Conservation (phyloP, 2,113 vertebrate genomes). For the Caretta caretta region DNA sequence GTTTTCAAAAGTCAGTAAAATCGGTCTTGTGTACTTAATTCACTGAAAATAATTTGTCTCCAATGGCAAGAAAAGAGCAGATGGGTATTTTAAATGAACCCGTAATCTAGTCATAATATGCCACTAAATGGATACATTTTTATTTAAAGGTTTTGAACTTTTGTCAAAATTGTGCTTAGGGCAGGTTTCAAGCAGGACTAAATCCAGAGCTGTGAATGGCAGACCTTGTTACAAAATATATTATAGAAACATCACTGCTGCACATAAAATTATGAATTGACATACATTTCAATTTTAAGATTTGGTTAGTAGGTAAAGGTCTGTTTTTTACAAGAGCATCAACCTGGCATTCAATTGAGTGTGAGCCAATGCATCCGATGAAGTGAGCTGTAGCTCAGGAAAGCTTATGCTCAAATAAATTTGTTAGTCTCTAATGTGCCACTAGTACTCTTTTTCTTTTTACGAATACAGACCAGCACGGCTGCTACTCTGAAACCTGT, state of each 20-base stretch:
- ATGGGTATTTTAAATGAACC: not conserved
- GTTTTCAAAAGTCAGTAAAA: not conserved
- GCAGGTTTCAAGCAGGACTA: constrained; percentile 45
- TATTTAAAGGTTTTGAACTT: constrained; percentile 37
- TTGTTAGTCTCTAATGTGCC: too few relatives aligned
- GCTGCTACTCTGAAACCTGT: too few relatives aligned
- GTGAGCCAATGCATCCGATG: not conserved
- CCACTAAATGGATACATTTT: not conserved
- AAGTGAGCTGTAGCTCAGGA: too few relatives aligned
- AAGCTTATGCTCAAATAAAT: too few relatives aligned
- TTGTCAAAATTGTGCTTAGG: constrained; percentile 28
- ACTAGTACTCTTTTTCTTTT: too few relatives aligned
- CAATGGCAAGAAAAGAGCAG: not conserved
- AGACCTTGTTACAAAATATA: constrained; percentile 35
- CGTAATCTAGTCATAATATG: not conserved
- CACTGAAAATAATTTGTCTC: not conserved
- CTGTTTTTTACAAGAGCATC: not conserved
- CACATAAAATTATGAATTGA: not conserved
- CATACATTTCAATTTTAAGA: not conserved
- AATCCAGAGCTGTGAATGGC: constrained; percentile 47
- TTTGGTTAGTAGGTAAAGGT: not conserved
- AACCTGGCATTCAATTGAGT: not conserved
- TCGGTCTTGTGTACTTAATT: not conserved
- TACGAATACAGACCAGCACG: too few relatives aligned
- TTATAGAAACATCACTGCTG: constrained; percentile 6